Evolutionary conservation across 1,140 invertebrate species (phyloP).

Genomic region (Sitobion miscanthi): DNA sequence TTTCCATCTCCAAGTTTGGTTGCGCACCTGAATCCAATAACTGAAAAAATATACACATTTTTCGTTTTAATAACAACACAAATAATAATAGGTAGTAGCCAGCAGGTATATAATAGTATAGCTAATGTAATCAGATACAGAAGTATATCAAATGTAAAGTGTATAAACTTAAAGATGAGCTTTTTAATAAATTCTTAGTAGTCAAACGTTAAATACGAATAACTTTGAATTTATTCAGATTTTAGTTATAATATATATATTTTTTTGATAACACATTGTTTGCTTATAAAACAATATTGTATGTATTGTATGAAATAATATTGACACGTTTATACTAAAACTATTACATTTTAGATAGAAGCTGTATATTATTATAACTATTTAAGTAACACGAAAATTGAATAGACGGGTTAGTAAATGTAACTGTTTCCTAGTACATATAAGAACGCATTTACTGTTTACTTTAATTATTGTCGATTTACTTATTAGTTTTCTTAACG

Average conservation of each 20-base stretch:
- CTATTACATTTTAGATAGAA: background rate
- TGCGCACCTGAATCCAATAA: slow-evolving; percentile 23
- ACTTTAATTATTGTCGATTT: background rate
- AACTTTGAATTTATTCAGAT: background rate
- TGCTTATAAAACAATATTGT: background rate
- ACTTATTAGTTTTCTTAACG: background rate
- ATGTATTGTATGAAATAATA: background rate
- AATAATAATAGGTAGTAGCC: background rate
- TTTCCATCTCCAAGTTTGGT: slow-evolving; percentile 43
- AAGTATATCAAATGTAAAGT: background rate
- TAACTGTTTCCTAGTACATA: background rate
- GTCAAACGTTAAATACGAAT: background rate
- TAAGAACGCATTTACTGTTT: background rate
- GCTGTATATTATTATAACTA: background rate
- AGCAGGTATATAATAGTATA: background rate
- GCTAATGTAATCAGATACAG: background rate
- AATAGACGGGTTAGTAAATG: background rate
- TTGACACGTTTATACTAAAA: background rate
- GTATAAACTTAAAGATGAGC: background rate
- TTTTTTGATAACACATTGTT: background rate
- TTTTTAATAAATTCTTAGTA: background rate
- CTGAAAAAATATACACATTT: slow-evolving; percentile 30
- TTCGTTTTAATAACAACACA: background rate
- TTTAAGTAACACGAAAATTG: background rate
- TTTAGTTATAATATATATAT: background rate